Conservation (phyloP, 2,113 vertebrate species). For the Saguinus imperator region DNA sequence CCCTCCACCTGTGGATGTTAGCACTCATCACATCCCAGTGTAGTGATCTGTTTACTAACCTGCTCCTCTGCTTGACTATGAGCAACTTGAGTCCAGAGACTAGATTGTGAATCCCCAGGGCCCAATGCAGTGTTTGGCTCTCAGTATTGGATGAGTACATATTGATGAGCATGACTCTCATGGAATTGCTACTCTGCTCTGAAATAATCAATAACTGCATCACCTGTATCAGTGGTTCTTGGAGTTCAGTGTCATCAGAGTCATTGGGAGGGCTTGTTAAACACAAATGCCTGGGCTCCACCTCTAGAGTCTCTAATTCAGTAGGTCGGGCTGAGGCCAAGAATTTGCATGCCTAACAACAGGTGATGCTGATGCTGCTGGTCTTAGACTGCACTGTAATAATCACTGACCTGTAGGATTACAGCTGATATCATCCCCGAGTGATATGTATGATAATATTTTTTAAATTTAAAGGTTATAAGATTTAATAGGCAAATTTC, state of each 20-base stretch:
- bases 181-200: background rate
- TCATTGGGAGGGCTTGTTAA: background rate
- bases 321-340: background rate
- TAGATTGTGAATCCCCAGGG: background rate
- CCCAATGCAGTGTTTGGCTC: background rate
- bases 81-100: background rate
- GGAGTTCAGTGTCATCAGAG: background rate
- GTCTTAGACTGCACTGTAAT: background rate
- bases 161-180: background rate
- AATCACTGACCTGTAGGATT: background rate
- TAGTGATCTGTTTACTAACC: background rate
- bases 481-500: background rate
- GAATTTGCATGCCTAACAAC: background rate
- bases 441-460: background rate
- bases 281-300: background rate
- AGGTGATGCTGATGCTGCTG: background rate
- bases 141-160: background rate
- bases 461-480: slow-evolving; percentile 20
- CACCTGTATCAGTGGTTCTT: background rate
- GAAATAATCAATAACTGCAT: background rate
- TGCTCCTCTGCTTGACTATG: background rate
- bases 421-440: background rate
- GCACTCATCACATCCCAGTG: background rate
- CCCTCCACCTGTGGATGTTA: background rate
- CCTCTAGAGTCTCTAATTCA: background rate